These are phyloP conservation scores for Podarcis muralis DNA, from an alignment of 2,113 vertebrate species.

Conservation along the genomic window DNA sequence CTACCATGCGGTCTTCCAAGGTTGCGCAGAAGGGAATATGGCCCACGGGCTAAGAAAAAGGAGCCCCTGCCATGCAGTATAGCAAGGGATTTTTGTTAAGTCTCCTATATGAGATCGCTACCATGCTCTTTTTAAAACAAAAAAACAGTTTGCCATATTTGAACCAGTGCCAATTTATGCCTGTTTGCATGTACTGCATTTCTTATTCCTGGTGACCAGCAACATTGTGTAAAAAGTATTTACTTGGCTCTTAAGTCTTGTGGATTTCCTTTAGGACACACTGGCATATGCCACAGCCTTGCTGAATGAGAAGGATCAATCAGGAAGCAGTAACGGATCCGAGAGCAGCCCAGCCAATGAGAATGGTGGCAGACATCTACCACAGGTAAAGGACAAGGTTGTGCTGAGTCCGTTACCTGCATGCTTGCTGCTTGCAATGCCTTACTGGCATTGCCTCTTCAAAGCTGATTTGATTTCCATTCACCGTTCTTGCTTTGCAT, in stretches of 20 bases:
- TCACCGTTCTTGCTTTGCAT: not conserved
- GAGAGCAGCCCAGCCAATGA: constrained; percentile 96
- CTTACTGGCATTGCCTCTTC: not conserved
- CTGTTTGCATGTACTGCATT: not conserved
- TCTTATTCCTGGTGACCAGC: not conserved
- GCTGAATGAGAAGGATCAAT: constrained; percentile 97
- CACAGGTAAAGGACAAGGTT: constrained; percentile 82
- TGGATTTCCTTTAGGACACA: constrained; percentile 83
- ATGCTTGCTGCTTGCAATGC: too few species aligned
- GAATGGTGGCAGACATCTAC: constrained; percentile 88
- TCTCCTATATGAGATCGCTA: not conserved
- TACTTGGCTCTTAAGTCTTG: not conserved
- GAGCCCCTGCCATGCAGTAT: too few species aligned
- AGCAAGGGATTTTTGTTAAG: not conserved
- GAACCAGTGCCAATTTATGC: not conserved
- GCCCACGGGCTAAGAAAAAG: too few species aligned
- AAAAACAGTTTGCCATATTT: not conserved
- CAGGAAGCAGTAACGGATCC: constrained; percentile 97
- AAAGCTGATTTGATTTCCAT: not conserved
- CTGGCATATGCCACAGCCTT: constrained; percentile 96
- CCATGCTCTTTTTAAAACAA: too few species aligned
- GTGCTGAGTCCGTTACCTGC: not conserved
- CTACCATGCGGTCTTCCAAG: too few species aligned
- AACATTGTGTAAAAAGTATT: not conserved
- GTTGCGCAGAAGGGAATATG: too few species aligned